These are phyloP conservation scores for Taurulus bubalis DNA, from an alignment of 2,113 vertebrate genomes.

Conservation along the genomic window DNA sequence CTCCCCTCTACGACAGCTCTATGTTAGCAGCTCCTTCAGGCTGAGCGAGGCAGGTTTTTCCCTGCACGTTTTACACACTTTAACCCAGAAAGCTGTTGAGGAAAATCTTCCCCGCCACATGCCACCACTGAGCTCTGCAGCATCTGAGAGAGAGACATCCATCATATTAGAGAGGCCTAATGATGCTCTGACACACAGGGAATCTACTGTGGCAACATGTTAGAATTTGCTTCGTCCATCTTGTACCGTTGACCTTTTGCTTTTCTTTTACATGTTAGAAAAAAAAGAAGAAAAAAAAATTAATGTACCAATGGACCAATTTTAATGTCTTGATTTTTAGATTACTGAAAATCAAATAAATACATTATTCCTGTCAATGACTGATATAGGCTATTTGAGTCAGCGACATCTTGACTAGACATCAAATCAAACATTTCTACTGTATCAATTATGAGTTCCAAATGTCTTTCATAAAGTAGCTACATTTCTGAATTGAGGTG, in stretches of 20 bases:
- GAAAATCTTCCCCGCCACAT: conserved; percentile 16
- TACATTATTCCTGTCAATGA: too few species aligned
- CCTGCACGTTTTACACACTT: conserved; percentile 29
- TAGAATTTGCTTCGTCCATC: background rate
- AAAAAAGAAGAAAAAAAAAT: background rate
- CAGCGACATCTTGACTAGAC: background rate
- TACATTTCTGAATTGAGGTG: too few species aligned
- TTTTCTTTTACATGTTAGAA: background rate
- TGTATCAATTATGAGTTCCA: background rate
- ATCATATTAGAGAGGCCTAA: conserved; percentile 19
- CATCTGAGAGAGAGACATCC: conserved; percentile 12
- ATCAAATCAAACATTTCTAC: background rate
- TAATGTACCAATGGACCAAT: background rate
- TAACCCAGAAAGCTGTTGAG: conserved; percentile 29
- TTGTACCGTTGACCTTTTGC: background rate
- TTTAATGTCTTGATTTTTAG: too few species aligned
- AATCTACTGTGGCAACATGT: conserved; percentile 9
- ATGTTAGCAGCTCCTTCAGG: conserved; percentile 28
- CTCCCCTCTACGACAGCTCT: conserved; percentile 12
- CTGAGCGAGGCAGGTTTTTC: conserved; percentile 9
- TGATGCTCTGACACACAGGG: conserved; percentile 15
- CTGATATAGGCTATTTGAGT: too few species aligned
- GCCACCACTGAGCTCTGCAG: background rate
- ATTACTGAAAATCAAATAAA: too few species aligned
- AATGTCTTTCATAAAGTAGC: too few species aligned